Base-by-base conservation (phyloP, 1,140 invertebrate species). In the Eurosta solidaginis region DNA sequence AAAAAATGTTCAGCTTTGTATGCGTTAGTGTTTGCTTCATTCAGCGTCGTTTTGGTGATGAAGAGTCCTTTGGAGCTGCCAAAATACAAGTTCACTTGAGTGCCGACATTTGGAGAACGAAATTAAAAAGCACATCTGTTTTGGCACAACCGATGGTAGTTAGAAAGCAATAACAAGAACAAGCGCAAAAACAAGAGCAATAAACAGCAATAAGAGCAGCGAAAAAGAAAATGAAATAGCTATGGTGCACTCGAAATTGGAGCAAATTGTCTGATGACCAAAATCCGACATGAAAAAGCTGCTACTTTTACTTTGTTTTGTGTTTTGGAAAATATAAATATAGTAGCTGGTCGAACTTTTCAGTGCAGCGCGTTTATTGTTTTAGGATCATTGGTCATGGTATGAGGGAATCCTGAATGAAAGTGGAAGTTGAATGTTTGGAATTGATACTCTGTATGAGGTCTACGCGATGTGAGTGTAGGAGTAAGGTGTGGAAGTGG, bases 251-350 rank as follows among this genome's bases (percentile, higher is more conserved):
- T n/a, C 40, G 33, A 9, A 68, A 68, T 68, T 68, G 59, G 59
- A 68, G 33, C 59, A 68, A 68, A n/a, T n/a, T n/a, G 20, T 68
- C 59, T 68, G 59, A 36, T 68, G 59, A 68, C 59, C 59, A 29
- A 68, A 68, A 68, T 27, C 59, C 17, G 59, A 68, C 59, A 68
- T 40, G 59, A 42, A 68, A 68, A 68, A 68, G 59, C 59, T 68
- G 59, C 33, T 33, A 68, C 17, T n/a, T 40, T 68, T 29, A 14
- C 36, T 33, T 68, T 40, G 22, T 42, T 59, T 36, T 59, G n/a
- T 59, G 54, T 33, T 59, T 59, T 59, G 54, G 29, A 59, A 29
- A n/a, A n/a, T n/a, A n/a, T n/a, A n/a, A n/a, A n/a, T n/a, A n/a
- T n/a, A n/a, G n/a, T n/a, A n/a, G n/a, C n/a, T n/a, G n/a, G n/a